These are phyloP conservation scores for Mesocentrotus franciscanus DNA, from an alignment of 53 echinoderm and acorn worm genomes.

Conservation along the genomic window DNA sequence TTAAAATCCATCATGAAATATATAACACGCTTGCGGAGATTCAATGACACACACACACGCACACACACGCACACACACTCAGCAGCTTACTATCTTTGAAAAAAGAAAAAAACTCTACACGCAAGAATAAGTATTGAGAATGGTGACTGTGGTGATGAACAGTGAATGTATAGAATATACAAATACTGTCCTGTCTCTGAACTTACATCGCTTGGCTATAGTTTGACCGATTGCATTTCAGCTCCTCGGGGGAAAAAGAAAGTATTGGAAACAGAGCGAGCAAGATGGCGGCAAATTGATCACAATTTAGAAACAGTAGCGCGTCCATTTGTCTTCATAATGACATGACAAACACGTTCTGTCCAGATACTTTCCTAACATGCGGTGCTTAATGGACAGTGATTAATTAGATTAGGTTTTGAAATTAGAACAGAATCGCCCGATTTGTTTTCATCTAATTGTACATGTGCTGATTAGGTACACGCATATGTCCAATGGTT, in stretches of 20 bases:
- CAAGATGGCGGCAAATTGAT: slow-evolving; percentile 42
- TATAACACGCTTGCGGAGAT: no score
- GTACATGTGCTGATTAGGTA: neutral
- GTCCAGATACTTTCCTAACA: neutral
- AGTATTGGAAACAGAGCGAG: neutral
- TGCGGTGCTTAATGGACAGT: neutral
- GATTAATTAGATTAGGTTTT: slow-evolving; percentile 18
- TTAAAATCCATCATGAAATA: no score
- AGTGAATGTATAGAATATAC: neutral
- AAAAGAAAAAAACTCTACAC: neutral
- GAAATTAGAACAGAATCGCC: neutral
- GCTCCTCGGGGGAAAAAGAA: neutral
- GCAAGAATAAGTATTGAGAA: neutral
- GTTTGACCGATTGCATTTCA: neutral
- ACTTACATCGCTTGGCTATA: neutral
- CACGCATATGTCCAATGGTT: neutral
- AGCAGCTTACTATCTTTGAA: neutral
- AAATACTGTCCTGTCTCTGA: neutral
- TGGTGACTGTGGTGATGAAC: neutral
- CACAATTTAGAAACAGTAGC: slow-evolving; percentile 42
- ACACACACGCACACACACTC: neutral
- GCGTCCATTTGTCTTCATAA: slow-evolving; percentile 10
- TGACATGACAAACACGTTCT: neutral
- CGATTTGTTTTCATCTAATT: slow-evolving; percentile 6
- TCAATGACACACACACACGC: neutral